phyloP scores from a whole-genome alignment of 2,797 vertebrate genomes.

The Coccyzus lansbergi region DNA sequence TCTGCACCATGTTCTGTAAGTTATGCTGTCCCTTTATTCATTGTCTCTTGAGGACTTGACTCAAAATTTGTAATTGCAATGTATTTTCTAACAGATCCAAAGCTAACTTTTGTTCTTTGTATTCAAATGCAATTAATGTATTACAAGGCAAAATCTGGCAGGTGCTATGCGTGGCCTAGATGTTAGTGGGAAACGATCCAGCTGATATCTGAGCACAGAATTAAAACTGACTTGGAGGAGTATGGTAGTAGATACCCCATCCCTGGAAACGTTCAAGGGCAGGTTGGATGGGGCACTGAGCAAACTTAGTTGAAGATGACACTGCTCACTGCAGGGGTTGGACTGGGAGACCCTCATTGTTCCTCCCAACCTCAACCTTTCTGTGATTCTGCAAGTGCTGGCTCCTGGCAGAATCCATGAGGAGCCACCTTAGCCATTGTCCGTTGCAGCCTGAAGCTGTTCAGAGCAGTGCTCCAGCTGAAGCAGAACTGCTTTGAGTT shows the following conservation, averaged over 20 bases:
- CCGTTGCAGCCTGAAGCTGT: neutral
- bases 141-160: neutral
- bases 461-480: neutral
- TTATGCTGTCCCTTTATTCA: neutral
- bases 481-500: neutral
- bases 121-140: neutral
- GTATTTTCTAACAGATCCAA: neutral
- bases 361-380: too few species aligned
- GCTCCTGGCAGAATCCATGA: fast-evolving
- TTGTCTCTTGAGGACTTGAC: neutral
- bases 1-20: neutral
- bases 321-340: too few species aligned
- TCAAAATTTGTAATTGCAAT: neutral
- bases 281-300: too few species aligned
- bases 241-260: too few species aligned
- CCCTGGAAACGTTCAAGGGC: too few species aligned
- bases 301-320: too few species aligned
- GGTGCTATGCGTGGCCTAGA: neutral
- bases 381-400: neutral
- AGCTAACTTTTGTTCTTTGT: neutral
- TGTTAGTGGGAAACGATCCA: neutral
- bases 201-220: neutral
- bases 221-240: neutral
- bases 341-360: too few species aligned
- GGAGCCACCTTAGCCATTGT: fast-evolving